Base-by-base conservation (phyloP, 1,140 invertebrate species). In the Drosophila arizonae region DNA sequence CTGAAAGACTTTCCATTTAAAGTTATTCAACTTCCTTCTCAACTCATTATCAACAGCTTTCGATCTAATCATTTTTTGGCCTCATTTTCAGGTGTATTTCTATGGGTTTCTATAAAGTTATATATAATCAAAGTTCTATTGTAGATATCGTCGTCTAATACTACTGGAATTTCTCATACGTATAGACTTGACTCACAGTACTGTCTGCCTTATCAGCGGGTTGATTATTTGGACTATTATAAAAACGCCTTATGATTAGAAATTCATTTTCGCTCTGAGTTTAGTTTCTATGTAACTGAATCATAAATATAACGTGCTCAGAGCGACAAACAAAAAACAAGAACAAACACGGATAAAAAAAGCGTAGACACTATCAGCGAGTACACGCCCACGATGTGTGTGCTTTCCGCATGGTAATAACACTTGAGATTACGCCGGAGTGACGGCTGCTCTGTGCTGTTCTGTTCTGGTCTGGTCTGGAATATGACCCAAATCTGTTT, bases 391-490 rank as follows among this genome's bases (percentile, higher is more conserved):
- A 50, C 55, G 63, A 55, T 15, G 9, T 11, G 50, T 30, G 46
- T 41, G 55, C 50, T 68, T 77, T 58, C 72, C 72, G 73, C 61
- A 62, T 72, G 58, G 52, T 48, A 71, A 66, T 58, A 72, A 28
- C 46, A 80, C 51, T 77, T 55, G 56, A 72, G 72, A 71, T 66
- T 66, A 72, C 21, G 58, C 21, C 21, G 11, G 33, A 39, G 36
- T 33, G 28, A 24, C 43, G 15, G 48, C 21, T 56, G 28, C n/a
- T 17, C 21, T 39, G 64, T 33, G 52, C 26, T 28, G 26, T 28
- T 28, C 26, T 28, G 26, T 0, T 30, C 28, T 30, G 28, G 28
- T 30, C 28, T 6, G 28, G 28, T 30, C 28, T 6, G 60, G 43
- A 6, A 65, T 52, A 28, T 70, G 72, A 62, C 61, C 75, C 43